These are phyloP conservation scores for Trissolcus basalis DNA, from an alignment of 1,140 invertebrate species.

Conservation along the genomic window DNA sequence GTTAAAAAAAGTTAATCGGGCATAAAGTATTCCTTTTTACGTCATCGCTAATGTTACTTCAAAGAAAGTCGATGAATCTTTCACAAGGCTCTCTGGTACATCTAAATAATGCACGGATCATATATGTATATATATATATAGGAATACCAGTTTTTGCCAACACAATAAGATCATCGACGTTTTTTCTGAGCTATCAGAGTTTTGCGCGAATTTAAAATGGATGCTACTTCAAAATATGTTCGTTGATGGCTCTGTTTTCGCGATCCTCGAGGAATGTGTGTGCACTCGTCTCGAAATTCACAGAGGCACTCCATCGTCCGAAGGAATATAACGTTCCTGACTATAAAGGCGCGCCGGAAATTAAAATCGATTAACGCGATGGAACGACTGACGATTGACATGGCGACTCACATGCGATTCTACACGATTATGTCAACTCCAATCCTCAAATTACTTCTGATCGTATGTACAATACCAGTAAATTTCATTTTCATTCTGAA, in stretches of 20 bases:
- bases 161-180: constrained; percentile 31
- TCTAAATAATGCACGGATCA: constrained; percentile 44
- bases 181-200: constrained; percentile 14
- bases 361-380: constrained; percentile 70
- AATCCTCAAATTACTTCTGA: constrained; percentile 50
- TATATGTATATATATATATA: constrained; percentile 20
- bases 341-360: constrained; percentile 67
- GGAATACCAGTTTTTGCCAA: constrained; percentile 26
- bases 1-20: constrained; percentile 11
- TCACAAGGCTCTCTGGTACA: constrained; percentile 37
- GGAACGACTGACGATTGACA: constrained; percentile 45
- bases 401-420: constrained; percentile 7
- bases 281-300: constrained; percentile 26
- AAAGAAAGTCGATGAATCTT: constrained; percentile 35
- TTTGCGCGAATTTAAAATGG: constrained; percentile 5
- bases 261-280: constrained; percentile 28
- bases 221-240: constrained; percentile 38
- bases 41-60: constrained; percentile 31
- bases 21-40: constrained; percentile 23
- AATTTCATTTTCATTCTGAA: constrained; percentile 26
- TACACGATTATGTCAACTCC: constrained; percentile 41
- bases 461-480: constrained; percentile 39
- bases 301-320: constrained; percentile 37
- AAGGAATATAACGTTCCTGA: constrained; percentile 62
- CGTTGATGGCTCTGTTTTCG: constrained; percentile 43